Evolutionary conservation across 2,888 invertebrate species (phyloP), one percentile per base, ranked within the genome.

Genomic region (Mystacides longicornis): DNA sequence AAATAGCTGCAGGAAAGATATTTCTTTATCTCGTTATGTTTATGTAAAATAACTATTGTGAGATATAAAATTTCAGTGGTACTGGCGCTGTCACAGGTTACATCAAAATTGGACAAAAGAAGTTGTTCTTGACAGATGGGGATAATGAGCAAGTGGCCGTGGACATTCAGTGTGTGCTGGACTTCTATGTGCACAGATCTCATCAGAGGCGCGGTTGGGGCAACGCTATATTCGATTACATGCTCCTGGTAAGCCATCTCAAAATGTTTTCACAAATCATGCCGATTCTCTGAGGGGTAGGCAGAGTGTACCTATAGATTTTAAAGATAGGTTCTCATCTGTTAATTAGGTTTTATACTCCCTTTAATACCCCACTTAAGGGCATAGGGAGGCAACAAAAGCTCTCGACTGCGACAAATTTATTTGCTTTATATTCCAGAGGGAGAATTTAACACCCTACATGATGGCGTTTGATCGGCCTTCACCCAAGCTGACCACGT

Each of bases 161-260:
- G n/a, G 51, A 59, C 22, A 52, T 61, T 5, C 52, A 53, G 5
- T 61, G 61, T 21, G 59, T 61, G 11, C 48, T 61, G 49, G 61
- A 61, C 49, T 61, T 61, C 33, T 61, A 57, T 22, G 57, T 61
- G 4, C 52, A 46, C 50, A 45, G 23, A 20, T 42, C 49, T 9
- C 52, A 61, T 49, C 61, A 61, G 46, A 23, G 61, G 31, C 49
- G 57, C 23, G 61, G 61, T 20, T 61, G 61, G 61, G 61, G 61
- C 11, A 50, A 46, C 23, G 43, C 27, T 11, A 51, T 61, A 23
- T 61, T 61, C 23, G 61, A 61, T 37, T 54, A 57, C 31, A 58
- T 58, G 58, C 43, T 58, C 2, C 22, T 47, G 46, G 58, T 58
- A 42, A 42, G 16, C 5, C 5, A 5, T 9, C 42, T 1, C 4